phyloP scores from a whole-genome alignment of 2,113 vertebrate species.

The Fregata magnificens region DNA sequence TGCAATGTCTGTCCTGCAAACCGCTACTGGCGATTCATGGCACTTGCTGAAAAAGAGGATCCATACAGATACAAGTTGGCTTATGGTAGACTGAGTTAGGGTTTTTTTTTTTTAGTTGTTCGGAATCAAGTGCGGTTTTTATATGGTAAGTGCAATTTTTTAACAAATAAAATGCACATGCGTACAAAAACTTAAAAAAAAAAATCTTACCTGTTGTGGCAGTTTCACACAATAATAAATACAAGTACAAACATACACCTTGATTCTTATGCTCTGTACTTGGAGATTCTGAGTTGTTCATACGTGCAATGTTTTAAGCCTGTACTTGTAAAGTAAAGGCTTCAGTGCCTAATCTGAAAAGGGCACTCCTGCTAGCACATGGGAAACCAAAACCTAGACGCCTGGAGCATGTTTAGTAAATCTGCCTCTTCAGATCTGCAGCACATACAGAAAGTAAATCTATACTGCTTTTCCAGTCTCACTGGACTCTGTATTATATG shows the following conservation, averaged over 20 bases:
- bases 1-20: background rate
- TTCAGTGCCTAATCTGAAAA: background rate
- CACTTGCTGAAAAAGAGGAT: background rate
- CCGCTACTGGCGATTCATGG: background rate
- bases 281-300: background rate
- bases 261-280: background rate
- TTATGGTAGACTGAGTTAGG: background rate
- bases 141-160: background rate
- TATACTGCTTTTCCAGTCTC: background rate
- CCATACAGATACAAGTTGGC: background rate
- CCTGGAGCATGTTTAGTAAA: background rate
- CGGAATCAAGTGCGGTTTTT: background rate
- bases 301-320: background rate
- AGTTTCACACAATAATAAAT: background rate
- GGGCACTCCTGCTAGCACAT: background rate
- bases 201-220: background rate
- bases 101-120: background rate
- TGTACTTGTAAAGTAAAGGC: background rate
- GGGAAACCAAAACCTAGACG: background rate
- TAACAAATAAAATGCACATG: background rate
- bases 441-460: background rate
- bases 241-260: background rate
- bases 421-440: background rate
- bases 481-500: background rate
- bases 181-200: background rate